Evolutionary conservation across 2,888 invertebrate species (phyloP), one percentile per base, ranked within the genome.

Genomic region (Hydrotaea diabolus): DNA sequence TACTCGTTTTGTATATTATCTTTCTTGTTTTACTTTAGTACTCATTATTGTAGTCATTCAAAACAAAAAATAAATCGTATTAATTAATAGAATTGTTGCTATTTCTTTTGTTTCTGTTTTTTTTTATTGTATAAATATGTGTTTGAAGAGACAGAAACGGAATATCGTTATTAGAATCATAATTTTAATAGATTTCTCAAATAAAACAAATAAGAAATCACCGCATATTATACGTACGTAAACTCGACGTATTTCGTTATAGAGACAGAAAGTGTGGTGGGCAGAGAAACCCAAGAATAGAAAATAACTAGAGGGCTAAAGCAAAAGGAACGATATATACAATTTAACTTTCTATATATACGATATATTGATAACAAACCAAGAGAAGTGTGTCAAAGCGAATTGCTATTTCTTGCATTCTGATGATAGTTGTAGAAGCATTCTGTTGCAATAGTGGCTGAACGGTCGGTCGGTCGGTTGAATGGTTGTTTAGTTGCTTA

Each of bases 1-100:
- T 85, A 85, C 84, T 76, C 73, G 59, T 74, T 77, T 71, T 72
- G 31, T 74, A 21, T 62, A 21, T 76, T 69, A 43, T 57, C 11
- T 21, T 57, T 19, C 21, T 59, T 80, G 46, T 43, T 53, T 46
- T 74, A 74, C 13, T 73, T 72, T 53, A 43, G n/a, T 53, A 36
- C 66, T 55, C 23, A 59, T 77, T 77, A 75, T 74, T 77, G 77
- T 39, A 69, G 69, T 83, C 77, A 80, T 46, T 76, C 26, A 11
- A 73, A 66, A 77, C n/a, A 64, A 23, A 43, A 19, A 36, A 64
- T 36, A 17, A 39, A 39, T 66, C 31, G 5, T 64, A 64, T 15
- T 5, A 31, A 9, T 36, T 64, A 64, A 36, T 64, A 64, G 36
- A 31, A 13, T 64, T 64, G 31, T 36, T 64, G 9, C 17, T 64